These are phyloP conservation scores for Anagrus nilaparvatae DNA, from an alignment of 1,140 invertebrate genomes.

Conservation along the genomic window DNA sequence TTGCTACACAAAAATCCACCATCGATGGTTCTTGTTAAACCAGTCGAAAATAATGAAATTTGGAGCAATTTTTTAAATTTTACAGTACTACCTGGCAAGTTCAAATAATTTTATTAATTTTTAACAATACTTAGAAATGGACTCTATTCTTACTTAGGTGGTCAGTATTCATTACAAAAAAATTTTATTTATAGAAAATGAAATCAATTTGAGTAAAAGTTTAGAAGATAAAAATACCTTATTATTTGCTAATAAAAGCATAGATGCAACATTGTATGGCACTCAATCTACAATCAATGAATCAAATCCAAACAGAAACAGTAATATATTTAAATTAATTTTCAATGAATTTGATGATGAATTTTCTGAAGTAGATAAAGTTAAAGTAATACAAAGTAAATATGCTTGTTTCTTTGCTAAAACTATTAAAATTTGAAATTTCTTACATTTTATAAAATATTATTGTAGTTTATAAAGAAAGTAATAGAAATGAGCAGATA, in stretches of 20 bases:
- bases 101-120: too few relatives aligned
- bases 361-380: conserved; percentile 55
- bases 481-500: conserved; percentile 66
- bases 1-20: conserved; percentile 47
- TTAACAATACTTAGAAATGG: too few relatives aligned
- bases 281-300: conserved; percentile 63
- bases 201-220: not conserved
- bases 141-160: too few relatives aligned
- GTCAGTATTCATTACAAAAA: too few relatives aligned
- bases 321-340: conserved; percentile 73
- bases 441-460: too few relatives aligned
- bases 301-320: conserved; percentile 70
- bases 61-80: conserved; percentile 49
- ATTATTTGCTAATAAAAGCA: too few relatives aligned
- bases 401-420: too few relatives aligned
- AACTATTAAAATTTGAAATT: too few relatives aligned
- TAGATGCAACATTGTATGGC: too few relatives aligned
- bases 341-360: conserved; percentile 75
- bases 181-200: not conserved
- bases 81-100: too few relatives aligned
- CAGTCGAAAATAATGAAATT: conserved; percentile 43
- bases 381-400: conserved; percentile 87
- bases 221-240: not conserved
- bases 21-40: conserved; percentile 66
- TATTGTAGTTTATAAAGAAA: too few relatives aligned